These are phyloP conservation scores for Drosophila barbarae DNA, from an alignment of 2,888 invertebrate species.

Conservation along the genomic window DNA sequence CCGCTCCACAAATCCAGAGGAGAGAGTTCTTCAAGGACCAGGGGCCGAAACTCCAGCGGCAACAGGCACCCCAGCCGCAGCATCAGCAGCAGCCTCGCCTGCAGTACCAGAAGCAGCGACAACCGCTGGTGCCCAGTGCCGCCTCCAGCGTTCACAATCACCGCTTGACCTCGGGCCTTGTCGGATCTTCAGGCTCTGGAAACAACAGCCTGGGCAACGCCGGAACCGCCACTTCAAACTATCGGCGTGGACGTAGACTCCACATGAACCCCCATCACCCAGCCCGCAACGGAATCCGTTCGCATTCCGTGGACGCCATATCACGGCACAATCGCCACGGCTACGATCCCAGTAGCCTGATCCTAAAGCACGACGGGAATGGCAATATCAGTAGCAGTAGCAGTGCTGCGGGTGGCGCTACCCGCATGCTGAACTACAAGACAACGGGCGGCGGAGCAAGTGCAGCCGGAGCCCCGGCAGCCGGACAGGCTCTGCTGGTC, in stretches of 20 bases:
- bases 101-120: constrained; percentile 78
- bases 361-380: constrained; percentile 76
- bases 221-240: constrained; percentile 52
- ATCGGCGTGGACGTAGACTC: constrained; percentile 70
- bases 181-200: constrained; percentile 38
- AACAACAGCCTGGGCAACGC: constrained; percentile 33
- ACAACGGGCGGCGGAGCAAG: constrained; percentile 45
- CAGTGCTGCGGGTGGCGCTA: constrained; percentile 40
- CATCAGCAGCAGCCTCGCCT: constrained; percentile 70
- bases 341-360: constrained; percentile 76
- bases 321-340: constrained; percentile 72
- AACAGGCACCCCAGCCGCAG: constrained; percentile 50
- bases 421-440: constrained; percentile 78
- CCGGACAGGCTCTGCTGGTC: constrained; percentile 73
- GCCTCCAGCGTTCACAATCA: constrained; percentile 74
- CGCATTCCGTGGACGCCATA: constrained; percentile 79
- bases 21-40: constrained; percentile 73
- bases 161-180: constrained; percentile 64
- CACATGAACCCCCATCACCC: constrained; percentile 51
- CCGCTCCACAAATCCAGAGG: constrained; percentile 77
- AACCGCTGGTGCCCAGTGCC: constrained; percentile 75
- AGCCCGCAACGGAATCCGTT: constrained; percentile 67
- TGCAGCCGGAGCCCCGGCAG: constrained; percentile 48
- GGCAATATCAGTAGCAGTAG: constrained; percentile 63
- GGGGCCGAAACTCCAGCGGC: constrained; percentile 29